phyloP scores from a whole-genome alignment of 2,888 invertebrate genomes.

The Andrena dorsata region DNA sequence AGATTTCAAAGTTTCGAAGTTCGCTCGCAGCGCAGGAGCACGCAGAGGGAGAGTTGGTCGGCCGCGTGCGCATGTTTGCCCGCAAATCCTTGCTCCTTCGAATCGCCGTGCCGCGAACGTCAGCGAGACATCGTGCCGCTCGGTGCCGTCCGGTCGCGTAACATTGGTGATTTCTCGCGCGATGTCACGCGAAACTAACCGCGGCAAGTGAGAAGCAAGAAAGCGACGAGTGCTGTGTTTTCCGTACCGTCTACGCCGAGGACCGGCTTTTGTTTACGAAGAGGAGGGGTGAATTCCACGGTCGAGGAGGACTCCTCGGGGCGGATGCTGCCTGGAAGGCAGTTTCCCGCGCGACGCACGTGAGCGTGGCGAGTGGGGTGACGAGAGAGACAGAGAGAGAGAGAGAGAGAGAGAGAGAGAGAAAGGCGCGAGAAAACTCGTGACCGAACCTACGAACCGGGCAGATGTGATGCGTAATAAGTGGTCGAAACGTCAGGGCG shows the following conservation, averaged over 20 bases:
- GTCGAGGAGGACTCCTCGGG: slow-evolving; percentile 37
- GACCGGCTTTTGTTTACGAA: slow-evolving; percentile 44
- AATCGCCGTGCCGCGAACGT: background rate
- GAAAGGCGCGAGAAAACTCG: slow-evolving; percentile 13
- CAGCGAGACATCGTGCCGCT: background rate
- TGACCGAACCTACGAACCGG: slow-evolving; percentile 18
- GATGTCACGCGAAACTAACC: slow-evolving; percentile 22
- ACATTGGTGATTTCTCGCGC: background rate
- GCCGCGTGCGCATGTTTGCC: slow-evolving; percentile 67
- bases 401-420: slow-evolving; percentile 4
- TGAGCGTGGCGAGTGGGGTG: slow-evolving; percentile 44
- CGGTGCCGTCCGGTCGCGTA: background rate
- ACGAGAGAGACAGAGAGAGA: background rate
- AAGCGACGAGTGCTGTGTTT: background rate
- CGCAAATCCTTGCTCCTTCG: slow-evolving; percentile 54
- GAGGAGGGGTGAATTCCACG: slow-evolving; percentile 57
- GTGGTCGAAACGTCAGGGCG: slow-evolving; percentile 31
- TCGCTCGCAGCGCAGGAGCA: slow-evolving; percentile 56
- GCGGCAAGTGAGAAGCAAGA: slow-evolving; percentile 8
- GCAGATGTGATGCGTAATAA: slow-evolving; percentile 34
- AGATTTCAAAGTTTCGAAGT: slow-evolving; percentile 75
- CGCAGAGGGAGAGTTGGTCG: slow-evolving; percentile 62
- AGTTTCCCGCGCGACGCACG: slow-evolving; percentile 65
- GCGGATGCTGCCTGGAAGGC: slow-evolving; percentile 30
- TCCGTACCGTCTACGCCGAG: background rate